phyloP scores from a whole-genome alignment of 2,888 invertebrate genomes.

The Octonoba sinensis region DNA sequence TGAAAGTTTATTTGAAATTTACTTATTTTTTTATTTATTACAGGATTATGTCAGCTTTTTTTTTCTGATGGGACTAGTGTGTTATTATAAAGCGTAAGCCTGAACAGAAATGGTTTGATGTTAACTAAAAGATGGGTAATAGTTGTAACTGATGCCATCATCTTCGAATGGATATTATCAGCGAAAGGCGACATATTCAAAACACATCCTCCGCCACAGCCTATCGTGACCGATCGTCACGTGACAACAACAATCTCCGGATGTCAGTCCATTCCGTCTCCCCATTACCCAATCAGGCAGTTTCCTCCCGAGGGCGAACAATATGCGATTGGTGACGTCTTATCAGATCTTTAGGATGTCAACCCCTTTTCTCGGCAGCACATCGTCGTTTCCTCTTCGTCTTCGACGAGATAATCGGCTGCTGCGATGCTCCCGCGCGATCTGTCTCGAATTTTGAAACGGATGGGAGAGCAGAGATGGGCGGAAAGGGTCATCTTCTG shows the following conservation, averaged over 20 bases:
- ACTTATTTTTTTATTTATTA: no score
- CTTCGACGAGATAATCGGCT: slow-evolving; percentile 12
- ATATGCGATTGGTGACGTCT: slow-evolving; percentile 28
- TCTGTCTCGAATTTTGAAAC: slow-evolving; percentile 13
- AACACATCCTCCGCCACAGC: not conserved
- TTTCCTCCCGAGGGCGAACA: slow-evolving; percentile 17
- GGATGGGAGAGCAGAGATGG: slow-evolving; percentile 4
- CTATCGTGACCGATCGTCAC: slow-evolving; percentile 42
- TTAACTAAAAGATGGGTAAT: no score
- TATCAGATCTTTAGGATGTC: slow-evolving; percentile 41
- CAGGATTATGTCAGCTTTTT: no score
- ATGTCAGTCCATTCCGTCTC: slow-evolving; percentile 2
- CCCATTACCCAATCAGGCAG: not conserved
- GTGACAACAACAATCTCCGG: slow-evolving; percentile 57
- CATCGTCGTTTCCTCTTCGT: slow-evolving; percentile 30
- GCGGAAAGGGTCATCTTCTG: slow-evolving; percentile 17
- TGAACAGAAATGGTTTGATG: no score
- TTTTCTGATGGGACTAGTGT: no score
- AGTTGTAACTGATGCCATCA: not conserved
- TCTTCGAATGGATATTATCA: not conserved
- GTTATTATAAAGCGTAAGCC: no score
- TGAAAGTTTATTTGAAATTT: no score
- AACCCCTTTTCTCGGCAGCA: slow-evolving; percentile 38
- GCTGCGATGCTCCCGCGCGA: not conserved
- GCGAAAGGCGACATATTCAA: not conserved